Base-by-base conservation (phyloP, 37 sponge, comb jelly and placozoan species). In the Haliclona indistincta region DNA sequence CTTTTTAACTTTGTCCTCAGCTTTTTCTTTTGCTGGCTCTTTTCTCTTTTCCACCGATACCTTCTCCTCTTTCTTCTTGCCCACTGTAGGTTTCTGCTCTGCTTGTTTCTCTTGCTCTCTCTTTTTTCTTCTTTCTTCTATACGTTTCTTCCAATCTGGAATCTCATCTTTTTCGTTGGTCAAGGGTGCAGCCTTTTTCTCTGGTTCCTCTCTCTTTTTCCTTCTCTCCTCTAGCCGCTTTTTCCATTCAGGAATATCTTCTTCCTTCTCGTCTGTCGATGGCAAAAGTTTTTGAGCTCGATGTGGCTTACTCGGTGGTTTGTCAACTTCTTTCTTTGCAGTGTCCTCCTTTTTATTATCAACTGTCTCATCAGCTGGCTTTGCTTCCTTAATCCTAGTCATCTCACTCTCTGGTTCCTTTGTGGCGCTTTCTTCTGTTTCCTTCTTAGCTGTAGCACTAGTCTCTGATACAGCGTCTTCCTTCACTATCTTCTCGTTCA, bases 201-300 rank as follows among this genome's bases (percentile, higher is more conserved):
- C 54, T 34, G 37, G 34, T 55, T 79, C 40, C n/a, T 37, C 71
- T 76, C 38, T 30, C 47, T 76, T 28, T 26, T 38, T 23, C 29
- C 65, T 47, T 10, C 32, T 51, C 52, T 64, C 79, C 36, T 77
- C 53, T 43, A 26, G 71, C 66, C 35, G 54, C 36, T 32, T 70
- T 54, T 32, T 39, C 25, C 80, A 71, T 52, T 23, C 32, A 43
- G 73, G 74, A 22, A 74, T 63, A 10, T 73, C 74, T 64, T 68
- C 66, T 17, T 75, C 76, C 34, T 44, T 34, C 19, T 80, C 65
- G 43, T 63, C 66, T 42, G 6, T 51, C 40, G 43, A 76, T 19
- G 43, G 76, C 34, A 26, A 64, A 3, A 42, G 13, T 33, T 2
- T 13, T 45, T 5, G 20, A 45, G 32, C 32, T 44, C 52, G 32